Conservation (phyloP, 1,140 invertebrate species). For the Caerostris darwini region DNA sequence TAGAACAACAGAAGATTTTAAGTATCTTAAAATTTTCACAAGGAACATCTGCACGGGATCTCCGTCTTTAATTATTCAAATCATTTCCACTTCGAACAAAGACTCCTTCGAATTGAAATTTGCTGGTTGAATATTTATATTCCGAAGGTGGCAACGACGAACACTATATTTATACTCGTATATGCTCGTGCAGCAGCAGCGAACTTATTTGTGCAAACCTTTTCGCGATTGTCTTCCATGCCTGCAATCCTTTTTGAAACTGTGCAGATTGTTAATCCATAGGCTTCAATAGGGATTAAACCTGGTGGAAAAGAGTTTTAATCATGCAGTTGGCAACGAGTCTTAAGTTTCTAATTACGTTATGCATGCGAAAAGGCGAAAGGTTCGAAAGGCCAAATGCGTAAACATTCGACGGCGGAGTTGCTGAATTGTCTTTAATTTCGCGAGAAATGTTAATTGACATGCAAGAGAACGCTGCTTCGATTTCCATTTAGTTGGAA, state of each 20-base stretch:
- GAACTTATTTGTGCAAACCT: slow-evolving; percentile 41
- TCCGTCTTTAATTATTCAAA: slow-evolving; percentile 75
- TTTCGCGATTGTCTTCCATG: slow-evolving; percentile 61
- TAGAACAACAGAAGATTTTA: slow-evolving; percentile 22
- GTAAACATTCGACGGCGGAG: slow-evolving; percentile 4
- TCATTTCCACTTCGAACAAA: slow-evolving; percentile 19
- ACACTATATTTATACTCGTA: neutral
- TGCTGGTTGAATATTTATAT: slow-evolving; percentile 61
- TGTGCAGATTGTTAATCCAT: slow-evolving; percentile 73
- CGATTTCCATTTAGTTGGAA: slow-evolving; percentile 52
- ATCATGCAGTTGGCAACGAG: slow-evolving; percentile 69
- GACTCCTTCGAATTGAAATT: slow-evolving; percentile 29
- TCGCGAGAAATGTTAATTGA: slow-evolving; percentile 73
- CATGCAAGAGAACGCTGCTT: slow-evolving; percentile 54
- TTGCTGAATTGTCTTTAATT: slow-evolving; percentile 75
- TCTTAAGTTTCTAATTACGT: slow-evolving; percentile 75
- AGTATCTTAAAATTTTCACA: slow-evolving; percentile 45
- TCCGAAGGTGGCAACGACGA: too few relatives aligned
- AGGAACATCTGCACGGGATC: neutral
- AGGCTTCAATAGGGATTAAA: slow-evolving; percentile 70
- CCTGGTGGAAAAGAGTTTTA: slow-evolving; percentile 70
- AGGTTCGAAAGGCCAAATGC: slow-evolving; percentile 35
- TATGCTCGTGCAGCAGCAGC: neutral
- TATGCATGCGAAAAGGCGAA: slow-evolving; percentile 33
- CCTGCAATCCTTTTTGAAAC: slow-evolving; percentile 72